Evolutionary conservation across 2,113 vertebrate genomes (phyloP).

Genomic region (Trematocara zebra): DNA sequence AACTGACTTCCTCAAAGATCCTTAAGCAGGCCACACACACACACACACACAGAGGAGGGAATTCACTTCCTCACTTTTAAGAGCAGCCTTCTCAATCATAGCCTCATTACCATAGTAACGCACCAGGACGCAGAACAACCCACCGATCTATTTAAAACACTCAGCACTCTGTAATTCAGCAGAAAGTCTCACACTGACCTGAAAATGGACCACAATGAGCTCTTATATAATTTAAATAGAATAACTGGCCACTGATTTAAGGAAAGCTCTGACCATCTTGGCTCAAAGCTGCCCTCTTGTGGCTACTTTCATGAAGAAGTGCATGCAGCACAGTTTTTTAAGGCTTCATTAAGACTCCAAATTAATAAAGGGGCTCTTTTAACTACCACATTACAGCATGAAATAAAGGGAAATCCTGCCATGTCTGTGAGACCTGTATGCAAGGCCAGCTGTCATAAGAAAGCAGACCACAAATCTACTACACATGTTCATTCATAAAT

Average conservation of each 20-base stretch:
- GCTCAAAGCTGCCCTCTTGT: conserved; percentile 8
- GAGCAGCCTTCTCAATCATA: neutral
- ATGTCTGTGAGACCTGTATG: neutral
- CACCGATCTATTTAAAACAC: neutral
- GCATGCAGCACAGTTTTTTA: neutral
- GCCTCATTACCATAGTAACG: neutral
- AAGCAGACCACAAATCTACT: neutral
- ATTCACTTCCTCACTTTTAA: neutral
- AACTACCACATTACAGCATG: neutral
- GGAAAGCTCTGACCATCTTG: neutral
- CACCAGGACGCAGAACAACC: neutral
- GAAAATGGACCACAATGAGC: neutral
- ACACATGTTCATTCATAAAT: neutral
- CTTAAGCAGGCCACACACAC: neutral
- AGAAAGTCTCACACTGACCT: neutral
- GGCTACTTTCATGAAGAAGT: neutral
- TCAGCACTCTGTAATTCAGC: neutral
- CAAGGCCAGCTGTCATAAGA: neutral
- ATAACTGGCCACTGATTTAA: neutral
- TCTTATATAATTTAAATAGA: neutral
- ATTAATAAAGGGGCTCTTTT: neutral
- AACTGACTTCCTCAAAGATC: neutral
- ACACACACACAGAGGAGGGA: neutral
- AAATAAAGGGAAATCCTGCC: neutral
- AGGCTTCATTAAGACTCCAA: neutral